Percentiles rank a stretch among this genome's conserved stretches.
Conservation (phyloP, 2,888 invertebrate genomes). For the Drosophila birchii region DNA sequence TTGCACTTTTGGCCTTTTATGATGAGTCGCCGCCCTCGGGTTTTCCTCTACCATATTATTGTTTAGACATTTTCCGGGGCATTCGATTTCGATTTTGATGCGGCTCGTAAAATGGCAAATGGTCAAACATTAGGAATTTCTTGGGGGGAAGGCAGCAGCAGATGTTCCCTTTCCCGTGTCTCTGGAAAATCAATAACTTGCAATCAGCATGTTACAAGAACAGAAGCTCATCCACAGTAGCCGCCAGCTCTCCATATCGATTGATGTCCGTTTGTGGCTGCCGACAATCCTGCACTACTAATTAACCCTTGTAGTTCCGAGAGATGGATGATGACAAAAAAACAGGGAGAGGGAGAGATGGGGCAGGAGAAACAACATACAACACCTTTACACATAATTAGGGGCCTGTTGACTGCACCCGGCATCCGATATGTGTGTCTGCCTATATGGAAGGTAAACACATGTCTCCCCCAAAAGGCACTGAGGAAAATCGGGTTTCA, state of each 20-base stretch:
- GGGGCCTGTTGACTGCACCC: constrained; percentile 71
- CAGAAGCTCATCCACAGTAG: constrained; percentile 26
- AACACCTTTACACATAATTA: constrained; percentile 78
- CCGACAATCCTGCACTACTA: constrained; percentile 58
- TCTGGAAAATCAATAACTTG: constrained; percentile 24
- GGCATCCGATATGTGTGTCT: constrained; percentile 60
- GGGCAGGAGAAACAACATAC: constrained; percentile 24
- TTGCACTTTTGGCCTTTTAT: constrained; percentile 71
- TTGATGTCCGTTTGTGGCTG: constrained; percentile 36
- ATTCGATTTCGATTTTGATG: constrained; percentile 45
- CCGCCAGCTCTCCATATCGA: constrained; percentile 20
- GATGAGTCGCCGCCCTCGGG: constrained; percentile 64
- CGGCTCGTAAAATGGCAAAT: constrained; percentile 71
- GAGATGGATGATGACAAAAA: constrained; percentile 34
- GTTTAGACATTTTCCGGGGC: constrained; percentile 57
- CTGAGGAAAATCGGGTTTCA: too few species aligned
- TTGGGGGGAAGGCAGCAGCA: constrained; percentile 7
- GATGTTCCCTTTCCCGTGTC: constrained; percentile 12
- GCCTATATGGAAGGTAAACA: constrained; percentile 40
- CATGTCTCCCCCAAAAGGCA: constrained; percentile 11
- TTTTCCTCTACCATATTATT: constrained; percentile 44
- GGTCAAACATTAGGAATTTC: constrained; percentile 43
- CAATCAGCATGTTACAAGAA: constrained; percentile 13
- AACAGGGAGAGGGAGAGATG: background rate
- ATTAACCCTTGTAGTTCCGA: constrained; percentile 54